Base-by-base conservation (phyloP, 2,888 invertebrate species). In the Metallyticus violacea region DNA sequence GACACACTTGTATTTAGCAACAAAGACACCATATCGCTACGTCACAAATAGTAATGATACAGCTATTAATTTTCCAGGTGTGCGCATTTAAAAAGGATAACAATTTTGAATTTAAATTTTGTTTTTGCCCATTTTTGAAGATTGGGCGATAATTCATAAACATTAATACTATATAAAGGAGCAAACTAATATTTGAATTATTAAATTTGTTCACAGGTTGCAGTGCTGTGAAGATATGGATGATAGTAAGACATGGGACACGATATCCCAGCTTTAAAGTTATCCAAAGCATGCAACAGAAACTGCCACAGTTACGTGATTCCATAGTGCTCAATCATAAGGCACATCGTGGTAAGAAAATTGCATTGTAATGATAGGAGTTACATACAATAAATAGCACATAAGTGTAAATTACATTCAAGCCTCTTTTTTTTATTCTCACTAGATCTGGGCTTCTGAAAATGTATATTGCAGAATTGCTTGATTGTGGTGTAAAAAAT, bases 181-280 rank as follows among this genome's bases (percentile, higher is more conserved):
- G n/a, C n/a, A n/a, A n/a, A n/a, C n/a, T 1, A 1, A 79, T 22
- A 7, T 79, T 1, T 27, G 1, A 0, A 0, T 9, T 30, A n/a
- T 0, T 62, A 9, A 77, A 28, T 84, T 86, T 85, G 80, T 86
- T 88, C n/a, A n/a, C 89, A 96, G 96, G 93, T 89, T 96, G 96
- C 89, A 92, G 91, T 88, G 93, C 94, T 81, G 91, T 92, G 78
- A 95, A 96, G 91, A 94, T 96, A 88, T 97, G 97, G 97, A 93
- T 96, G 91, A 90, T 96, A 26, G 91, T 95, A 77, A 93, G 97
- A 6, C 97, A 97, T 92, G 97, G 97, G 4, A 95, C 96, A n/a
- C 93, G 97, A 88, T 93, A 95, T 91, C 96, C 97, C 0, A 94
- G 94, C 89, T 91, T 91, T 85, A 93, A 93, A 88, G 92, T 94